Conservation (phyloP, 2,113 vertebrate species). For the Antechinus flavipes region DNA sequence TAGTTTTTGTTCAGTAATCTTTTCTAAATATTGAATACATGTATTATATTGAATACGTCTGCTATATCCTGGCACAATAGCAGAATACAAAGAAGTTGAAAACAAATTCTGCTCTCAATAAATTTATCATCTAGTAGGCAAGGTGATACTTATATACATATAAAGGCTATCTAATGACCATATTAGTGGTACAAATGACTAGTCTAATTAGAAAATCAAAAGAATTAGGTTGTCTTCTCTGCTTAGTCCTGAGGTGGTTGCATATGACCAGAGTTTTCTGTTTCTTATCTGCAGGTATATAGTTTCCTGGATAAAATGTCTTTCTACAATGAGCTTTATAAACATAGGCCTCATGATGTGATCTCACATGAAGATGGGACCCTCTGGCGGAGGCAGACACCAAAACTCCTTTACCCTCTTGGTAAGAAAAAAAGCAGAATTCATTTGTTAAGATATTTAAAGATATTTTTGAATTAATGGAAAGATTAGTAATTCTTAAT, state of each 20-base stretch:
- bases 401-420: slow-evolving; percentile 96
- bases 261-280: neutral
- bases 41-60: neutral
- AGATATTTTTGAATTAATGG: neutral
- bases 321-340: slow-evolving; percentile 95
- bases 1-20: neutral
- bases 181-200: neutral
- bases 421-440: slow-evolving; percentile 82
- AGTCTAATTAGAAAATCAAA: neutral
- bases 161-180: neutral
- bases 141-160: neutral
- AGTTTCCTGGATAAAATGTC: slow-evolving; percentile 98
- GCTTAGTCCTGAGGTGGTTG: neutral
- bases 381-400: slow-evolving; percentile 91
- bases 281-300: slow-evolving; percentile 89
- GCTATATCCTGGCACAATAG: neutral
- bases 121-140: neutral
- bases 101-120: neutral
- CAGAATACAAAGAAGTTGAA: neutral
- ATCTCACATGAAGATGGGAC: slow-evolving; percentile 95
- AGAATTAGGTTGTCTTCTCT: too few species aligned
- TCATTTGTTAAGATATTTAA: neutral
- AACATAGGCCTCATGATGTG: slow-evolving; percentile 94
- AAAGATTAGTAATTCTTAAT: neutral
- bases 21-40: neutral